phyloP scores from a whole-genome alignment of 1,140 invertebrate species.

The Eurosta solidaginis region DNA sequence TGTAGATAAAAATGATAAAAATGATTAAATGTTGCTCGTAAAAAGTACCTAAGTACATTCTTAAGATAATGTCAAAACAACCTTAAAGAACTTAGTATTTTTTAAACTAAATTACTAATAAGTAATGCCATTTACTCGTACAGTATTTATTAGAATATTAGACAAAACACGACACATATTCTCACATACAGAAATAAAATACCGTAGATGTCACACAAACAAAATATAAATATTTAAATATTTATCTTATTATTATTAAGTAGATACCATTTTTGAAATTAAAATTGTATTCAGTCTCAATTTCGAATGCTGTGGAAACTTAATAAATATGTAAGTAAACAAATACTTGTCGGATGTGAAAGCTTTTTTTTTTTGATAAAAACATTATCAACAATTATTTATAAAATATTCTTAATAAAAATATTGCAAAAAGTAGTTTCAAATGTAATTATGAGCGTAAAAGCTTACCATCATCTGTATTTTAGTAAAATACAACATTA shows the following conservation, averaged over 20 bases:
- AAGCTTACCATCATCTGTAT: neutral
- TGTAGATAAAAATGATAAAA: neutral
- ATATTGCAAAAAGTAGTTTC: too few species aligned
- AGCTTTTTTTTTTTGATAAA: neutral
- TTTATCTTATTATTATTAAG: neutral
- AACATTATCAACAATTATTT: neutral
- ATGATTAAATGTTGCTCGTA: constrained; percentile 2
- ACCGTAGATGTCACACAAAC: neutral
- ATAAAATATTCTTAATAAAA: neutral
- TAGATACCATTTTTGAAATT: too few species aligned
- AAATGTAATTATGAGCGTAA: too few species aligned
- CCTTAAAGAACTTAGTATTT: neutral
- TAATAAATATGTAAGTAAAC: too few species aligned
- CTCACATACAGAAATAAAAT: neutral
- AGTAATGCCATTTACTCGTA: constrained; percentile 18
- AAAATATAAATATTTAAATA: neutral
- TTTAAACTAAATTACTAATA: neutral
- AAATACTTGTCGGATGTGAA: neutral
- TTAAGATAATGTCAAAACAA: too few species aligned
- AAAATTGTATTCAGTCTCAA: too few species aligned
- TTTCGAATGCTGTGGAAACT: neutral
- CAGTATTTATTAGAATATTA: constrained; percentile 22
- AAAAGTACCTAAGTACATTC: neutral
- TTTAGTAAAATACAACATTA: neutral
- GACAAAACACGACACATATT: neutral